A percentile compares a stretch with the other conserved stretches of the same genome.
Evolutionary conservation across 2,888 invertebrate species (phyloP).

Genomic region (Boloria euphrosyne): DNA sequence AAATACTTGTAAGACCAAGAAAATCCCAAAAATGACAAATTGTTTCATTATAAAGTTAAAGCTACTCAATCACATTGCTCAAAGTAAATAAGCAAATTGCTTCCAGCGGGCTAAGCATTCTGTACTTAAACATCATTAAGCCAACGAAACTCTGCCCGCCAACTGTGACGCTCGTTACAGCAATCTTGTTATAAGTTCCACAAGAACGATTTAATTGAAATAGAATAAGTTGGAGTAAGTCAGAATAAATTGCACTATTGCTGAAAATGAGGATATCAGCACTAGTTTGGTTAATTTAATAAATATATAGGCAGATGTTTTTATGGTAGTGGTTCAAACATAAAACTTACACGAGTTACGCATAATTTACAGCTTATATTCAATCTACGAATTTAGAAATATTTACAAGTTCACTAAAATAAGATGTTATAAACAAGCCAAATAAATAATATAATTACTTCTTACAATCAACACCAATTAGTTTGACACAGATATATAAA

Average conservation of each 20-base stretch:
- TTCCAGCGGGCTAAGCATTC: slow-evolving; percentile 17
- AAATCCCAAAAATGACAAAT: neutral
- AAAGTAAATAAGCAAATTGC: slow-evolving; percentile 19
- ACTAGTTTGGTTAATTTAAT: no score
- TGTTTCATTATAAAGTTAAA: slow-evolving; percentile 4
- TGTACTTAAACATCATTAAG: slow-evolving; percentile 26
- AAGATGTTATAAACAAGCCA: no score
- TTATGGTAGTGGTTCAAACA: no score
- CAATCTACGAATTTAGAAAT: no score
- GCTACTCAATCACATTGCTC: slow-evolving; percentile 6
- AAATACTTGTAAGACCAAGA: no score
- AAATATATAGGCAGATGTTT: neutral
- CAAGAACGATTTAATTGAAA: slow-evolving; percentile 38
- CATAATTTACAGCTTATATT: no score
- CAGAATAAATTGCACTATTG: slow-evolving; percentile 16
- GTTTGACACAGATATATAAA: no score
- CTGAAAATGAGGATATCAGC: slow-evolving; percentile 13
- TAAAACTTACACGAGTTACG: no score
- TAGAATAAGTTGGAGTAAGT: slow-evolving; percentile 23
- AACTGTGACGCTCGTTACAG: slow-evolving; percentile 29
- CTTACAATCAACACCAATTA: no score
- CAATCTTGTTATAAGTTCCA: slow-evolving; percentile 41
- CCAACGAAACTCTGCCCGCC: slow-evolving; percentile 23
- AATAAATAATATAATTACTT: no score
- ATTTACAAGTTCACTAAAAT: no score